Conservation (phyloP, 2,113 vertebrate genomes). For the Helogale parvula region DNA sequence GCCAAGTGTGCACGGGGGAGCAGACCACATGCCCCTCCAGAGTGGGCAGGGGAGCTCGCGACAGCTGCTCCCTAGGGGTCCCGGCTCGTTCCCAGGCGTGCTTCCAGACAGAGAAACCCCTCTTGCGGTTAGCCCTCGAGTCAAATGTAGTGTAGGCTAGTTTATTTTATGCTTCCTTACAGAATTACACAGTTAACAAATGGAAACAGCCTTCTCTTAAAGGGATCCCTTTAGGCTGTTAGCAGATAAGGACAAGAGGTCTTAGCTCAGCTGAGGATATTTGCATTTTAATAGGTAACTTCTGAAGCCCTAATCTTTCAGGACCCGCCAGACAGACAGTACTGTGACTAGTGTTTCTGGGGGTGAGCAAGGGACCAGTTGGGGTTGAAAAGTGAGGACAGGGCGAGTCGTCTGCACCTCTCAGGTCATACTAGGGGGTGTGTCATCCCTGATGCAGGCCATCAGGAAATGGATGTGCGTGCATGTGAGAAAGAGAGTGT, state of each 20-base stretch:
- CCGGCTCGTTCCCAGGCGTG: not conserved
- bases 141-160: not conserved
- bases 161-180: conserved; percentile 57
- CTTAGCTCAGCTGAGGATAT: not conserved
- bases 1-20: not conserved
- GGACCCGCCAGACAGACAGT: not conserved
- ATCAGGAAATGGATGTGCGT: not conserved
- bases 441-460: not conserved
- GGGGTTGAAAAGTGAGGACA: not conserved
- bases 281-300: conserved; percentile 70
- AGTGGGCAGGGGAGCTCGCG: fast-evolving
- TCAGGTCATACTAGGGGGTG: not conserved
- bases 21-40: fast-evolving
- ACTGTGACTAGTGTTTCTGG: not conserved
- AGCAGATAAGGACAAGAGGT: conserved; percentile 55
- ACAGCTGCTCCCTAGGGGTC: no score
- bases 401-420: not conserved
- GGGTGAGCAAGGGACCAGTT: not conserved
- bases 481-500: not conserved
- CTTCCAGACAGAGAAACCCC: not conserved
- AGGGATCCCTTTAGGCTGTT: conserved; percentile 44
- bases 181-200: conserved; percentile 57
- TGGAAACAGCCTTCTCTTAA: conserved; percentile 30
- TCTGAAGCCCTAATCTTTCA: conserved; percentile 42
- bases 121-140: not conserved